These are phyloP conservation scores for Sarcophaga carnaria DNA, from an alignment of 2,888 invertebrate species.

Conservation along the genomic window DNA sequence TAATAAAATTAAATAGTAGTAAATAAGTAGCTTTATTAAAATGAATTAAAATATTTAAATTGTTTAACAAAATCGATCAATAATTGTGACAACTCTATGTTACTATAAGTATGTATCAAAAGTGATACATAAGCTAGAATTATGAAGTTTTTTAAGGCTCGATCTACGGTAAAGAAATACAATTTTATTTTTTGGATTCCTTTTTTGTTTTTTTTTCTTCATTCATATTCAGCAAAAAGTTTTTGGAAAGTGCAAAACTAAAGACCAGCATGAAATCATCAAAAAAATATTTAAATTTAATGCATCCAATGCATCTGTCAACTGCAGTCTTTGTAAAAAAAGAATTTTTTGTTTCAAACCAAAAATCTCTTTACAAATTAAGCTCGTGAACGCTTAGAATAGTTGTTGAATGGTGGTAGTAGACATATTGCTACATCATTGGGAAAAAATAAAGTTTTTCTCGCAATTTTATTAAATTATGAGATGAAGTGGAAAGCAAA, in stretches of 20 bases:
- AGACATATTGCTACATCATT: conserved; percentile 53
- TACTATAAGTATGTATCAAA: no score
- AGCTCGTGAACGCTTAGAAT: neutral
- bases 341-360: no score
- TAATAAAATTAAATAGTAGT: no score
- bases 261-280: conserved; percentile 59
- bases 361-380: neutral
- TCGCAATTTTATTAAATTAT: conserved; percentile 3
- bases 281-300: conserved; percentile 47
- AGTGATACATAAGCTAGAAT: no score
- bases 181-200: neutral
- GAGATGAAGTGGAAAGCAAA: neutral
- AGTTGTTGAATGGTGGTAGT: conserved; percentile 17
- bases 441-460: conserved; percentile 24
- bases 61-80: no score
- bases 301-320: conserved; percentile 5
- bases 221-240: conserved; percentile 43
- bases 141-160: no score
- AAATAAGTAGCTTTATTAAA: no score
- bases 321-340: no score
- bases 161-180: neutral
- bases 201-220: neutral
- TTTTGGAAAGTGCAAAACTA: conserved; percentile 7
- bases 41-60: no score
- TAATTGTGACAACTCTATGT: no score